Percentiles rank a stretch among this genome's conserved stretches.
phyloP scores from a whole-genome alignment of 1,140 invertebrate genomes.

The Prorops nasuta region DNA sequence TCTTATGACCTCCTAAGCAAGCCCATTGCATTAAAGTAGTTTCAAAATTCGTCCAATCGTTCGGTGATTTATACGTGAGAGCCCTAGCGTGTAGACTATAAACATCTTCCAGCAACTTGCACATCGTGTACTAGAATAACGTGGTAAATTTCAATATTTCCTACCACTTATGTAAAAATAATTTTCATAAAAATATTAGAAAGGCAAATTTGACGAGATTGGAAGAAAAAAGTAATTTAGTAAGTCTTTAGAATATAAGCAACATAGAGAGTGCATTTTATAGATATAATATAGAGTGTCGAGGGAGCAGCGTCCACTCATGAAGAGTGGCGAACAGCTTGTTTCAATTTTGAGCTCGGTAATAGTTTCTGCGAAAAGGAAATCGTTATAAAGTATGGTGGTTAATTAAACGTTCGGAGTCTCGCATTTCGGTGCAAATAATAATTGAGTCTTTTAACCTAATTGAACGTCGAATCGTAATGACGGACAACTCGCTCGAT shows the following conservation, averaged over 20 bases:
- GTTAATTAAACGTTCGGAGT: constrained; percentile 23
- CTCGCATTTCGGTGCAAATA: constrained; percentile 24
- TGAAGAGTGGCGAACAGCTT: too few relatives aligned
- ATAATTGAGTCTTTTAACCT: constrained; percentile 21
- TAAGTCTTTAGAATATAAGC: too few relatives aligned
- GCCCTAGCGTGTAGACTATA: background rate
- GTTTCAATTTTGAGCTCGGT: too few relatives aligned
- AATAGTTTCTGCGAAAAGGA: constrained; percentile 18
- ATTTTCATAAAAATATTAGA: too few relatives aligned
- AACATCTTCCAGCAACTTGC: constrained; percentile 6
- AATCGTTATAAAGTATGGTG: constrained; percentile 16
- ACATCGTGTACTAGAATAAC: constrained; percentile 12
- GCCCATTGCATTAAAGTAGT: constrained; percentile 11
- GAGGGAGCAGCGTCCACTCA: too few relatives aligned
- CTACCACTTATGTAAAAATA: too few relatives aligned
- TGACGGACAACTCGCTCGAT: constrained; percentile 15
- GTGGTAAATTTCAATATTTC: too few relatives aligned
- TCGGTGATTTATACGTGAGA: background rate
- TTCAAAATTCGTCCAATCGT: constrained; percentile 7
- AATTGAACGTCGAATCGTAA: constrained; percentile 29
- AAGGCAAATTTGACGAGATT: too few relatives aligned
- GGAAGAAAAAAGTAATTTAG: too few relatives aligned
- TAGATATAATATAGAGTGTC: too few relatives aligned
- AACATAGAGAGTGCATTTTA: too few relatives aligned
- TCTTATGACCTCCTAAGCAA: constrained; percentile 6